Evolutionary conservation across 2,888 invertebrate genomes (phyloP).

Genomic region (Sinelater perroti): DNA sequence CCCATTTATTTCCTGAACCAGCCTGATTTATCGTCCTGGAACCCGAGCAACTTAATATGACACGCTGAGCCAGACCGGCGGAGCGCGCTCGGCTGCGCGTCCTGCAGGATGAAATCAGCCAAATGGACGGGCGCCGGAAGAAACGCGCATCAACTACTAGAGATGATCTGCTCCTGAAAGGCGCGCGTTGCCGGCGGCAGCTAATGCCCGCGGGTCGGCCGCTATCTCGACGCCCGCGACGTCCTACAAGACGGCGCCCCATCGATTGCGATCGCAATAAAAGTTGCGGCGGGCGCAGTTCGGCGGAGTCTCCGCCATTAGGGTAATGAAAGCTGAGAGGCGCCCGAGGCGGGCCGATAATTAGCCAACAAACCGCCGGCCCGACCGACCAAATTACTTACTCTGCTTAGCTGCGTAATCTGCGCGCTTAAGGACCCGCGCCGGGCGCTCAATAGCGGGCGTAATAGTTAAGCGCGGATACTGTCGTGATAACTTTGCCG

Average conservation of each 20-base stretch:
- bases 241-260: conserved; percentile 32
- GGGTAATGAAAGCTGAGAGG: conserved; percentile 56
- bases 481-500: conserved; percentile 51
- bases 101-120: too few species aligned
- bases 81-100: too few species aligned
- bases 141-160: too few species aligned
- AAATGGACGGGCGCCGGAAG: too few species aligned
- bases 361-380: conserved; percentile 58
- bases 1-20: too few species aligned
- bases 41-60: too few species aligned
- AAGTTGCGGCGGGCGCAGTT: conserved; percentile 39
- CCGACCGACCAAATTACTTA: conserved; percentile 58
- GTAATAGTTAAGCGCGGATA: conserved; percentile 54
- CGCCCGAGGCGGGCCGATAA: conserved; percentile 56
- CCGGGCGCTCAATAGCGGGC: conserved; percentile 50
- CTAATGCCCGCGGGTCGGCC: too few species aligned
- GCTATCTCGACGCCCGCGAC: too few species aligned
- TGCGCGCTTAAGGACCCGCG: conserved; percentile 53
- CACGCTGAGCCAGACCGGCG: too few species aligned
- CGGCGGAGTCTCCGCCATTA: conserved; percentile 48
- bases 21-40: too few species aligned
- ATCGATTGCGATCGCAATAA: conserved; percentile 39
- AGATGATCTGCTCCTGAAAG: too few species aligned
- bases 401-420: conserved; percentile 58
- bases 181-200: too few species aligned